These are phyloP conservation scores for Zoanthus solanderi DNA, from an alignment of 92 coral and sea anemone species.

Conservation along the genomic window DNA sequence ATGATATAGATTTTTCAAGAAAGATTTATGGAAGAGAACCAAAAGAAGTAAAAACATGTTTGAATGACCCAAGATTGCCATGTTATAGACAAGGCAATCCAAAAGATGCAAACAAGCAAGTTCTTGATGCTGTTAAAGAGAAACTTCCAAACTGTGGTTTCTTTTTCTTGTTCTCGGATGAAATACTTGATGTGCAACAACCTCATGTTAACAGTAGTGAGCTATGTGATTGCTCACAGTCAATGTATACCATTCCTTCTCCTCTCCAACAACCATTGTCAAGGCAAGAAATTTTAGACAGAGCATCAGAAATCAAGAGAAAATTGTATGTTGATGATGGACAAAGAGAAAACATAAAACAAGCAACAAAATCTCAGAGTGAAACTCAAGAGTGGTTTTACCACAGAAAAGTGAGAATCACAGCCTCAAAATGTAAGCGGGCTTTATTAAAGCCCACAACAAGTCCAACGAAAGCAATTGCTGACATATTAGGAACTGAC, in stretches of 20 bases:
- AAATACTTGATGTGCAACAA: conserved; percentile 27
- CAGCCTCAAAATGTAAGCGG: conserved; percentile 69
- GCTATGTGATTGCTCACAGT: too few relatives aligned
- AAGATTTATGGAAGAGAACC: conserved; percentile 63
- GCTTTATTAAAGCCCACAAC: conserved; percentile 63
- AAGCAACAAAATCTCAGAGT: conserved; percentile 66
- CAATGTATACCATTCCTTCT: conserved; percentile 33
- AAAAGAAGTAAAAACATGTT: conserved; percentile 39
- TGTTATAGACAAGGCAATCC: conserved; percentile 38
- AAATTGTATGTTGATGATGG: conserved; percentile 55
- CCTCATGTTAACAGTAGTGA: conserved; percentile 29
- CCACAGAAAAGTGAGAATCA: conserved; percentile 59
- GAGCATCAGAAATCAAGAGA: conserved; percentile 66
- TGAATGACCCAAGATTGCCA: conserved; percentile 56
- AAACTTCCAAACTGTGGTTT: conserved; percentile 64
- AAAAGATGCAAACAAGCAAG: conserved; percentile 58
- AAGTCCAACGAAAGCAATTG: conserved; percentile 73
- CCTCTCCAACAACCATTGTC: conserved; percentile 68
- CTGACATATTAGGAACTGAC: conserved; percentile 59
- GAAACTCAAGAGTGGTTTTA: conserved; percentile 57
- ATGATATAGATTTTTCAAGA: conserved; percentile 64
- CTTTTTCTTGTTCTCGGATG: conserved; percentile 59
- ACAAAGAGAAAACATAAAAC: conserved; percentile 65
- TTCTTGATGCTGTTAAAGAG: conserved; percentile 41
- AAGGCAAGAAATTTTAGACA: conserved; percentile 45